Base-by-base conservation (phyloP, 1,140 invertebrate species). In the Drosophila auraria region DNA sequence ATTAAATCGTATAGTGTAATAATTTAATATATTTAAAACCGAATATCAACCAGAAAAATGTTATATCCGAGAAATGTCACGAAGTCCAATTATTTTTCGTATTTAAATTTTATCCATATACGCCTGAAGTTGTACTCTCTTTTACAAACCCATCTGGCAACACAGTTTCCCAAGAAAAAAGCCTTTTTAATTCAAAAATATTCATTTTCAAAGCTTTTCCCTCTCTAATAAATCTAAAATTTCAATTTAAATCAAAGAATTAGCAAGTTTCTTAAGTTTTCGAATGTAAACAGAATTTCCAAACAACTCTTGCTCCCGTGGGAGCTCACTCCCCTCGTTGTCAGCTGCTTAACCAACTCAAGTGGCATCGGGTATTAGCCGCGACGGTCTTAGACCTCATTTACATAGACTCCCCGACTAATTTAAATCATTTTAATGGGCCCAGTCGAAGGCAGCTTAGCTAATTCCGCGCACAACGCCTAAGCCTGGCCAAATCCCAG, bases 391-490 rank as follows among this genome's bases (percentile, higher is more conserved):
- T 59, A 42, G 66, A 50, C 45, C 30, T 54, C 36, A 65, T 58
- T 76, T 76, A 47, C 72, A 77, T 77, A 77, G 53, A 53, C n/a
- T 50, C 44, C 36, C n/a, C 2, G 20, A 68, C 80, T 72, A 87
- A 87, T 87, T 87, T 87, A 87, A 87, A 87, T 87, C 83, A 87
- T 87, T 87, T 87, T 80, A 87, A 87, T 87, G 83, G 83, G 66
- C 71, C 45, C 51, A 69, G 40, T 42, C 25, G 58, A 65, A 65
- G 63, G 63, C 61, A 27, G 44, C 61, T 64, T 40, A 87, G 80
- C 82, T 86, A 86, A 86, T 86, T 82, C 82, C 45, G 38, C 40
- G 44, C 36, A 78, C 77, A 65, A 66, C 42, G 80, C 72, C 72
- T 71, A 87, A 87, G 84, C 45, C 62, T 50, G 45, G 42, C 60